Base-by-base conservation (phyloP, 23 tunicate genomes). In the Phallusia fumigata region DNA sequence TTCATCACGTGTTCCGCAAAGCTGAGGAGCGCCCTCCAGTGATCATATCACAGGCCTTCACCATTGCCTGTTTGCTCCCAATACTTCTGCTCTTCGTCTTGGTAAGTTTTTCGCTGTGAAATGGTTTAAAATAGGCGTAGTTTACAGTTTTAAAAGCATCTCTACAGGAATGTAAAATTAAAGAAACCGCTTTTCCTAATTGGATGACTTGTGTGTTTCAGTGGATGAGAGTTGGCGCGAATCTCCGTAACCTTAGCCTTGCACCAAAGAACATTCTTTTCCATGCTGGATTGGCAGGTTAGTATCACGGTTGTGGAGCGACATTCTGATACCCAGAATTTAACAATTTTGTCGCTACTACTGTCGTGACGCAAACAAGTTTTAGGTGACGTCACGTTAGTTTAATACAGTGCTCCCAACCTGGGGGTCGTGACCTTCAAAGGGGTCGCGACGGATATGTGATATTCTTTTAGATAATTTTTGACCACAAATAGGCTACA, bases 21-120 rank as follows among this genome's bases (percentile, higher is more conserved):
- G 85, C 98, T 53, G 98, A 95, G 58, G 78, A 83, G 50, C 89
- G 98, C 33, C 98, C 98, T 58, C 95, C 95, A 49, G 80, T 53
- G 76, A 32, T 95, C 34, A 85, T 95, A 34, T 89, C 95, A 5
- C 89, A 88, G 31, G 95, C 91, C 35, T 95, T 95, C 85, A 95
- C 98, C 15, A 69, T 80, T 65, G 95, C 95, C 40, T 95, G 98
- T 53, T 75, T 89, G 32, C 35, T 83, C 36, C 98, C 98, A 0
- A 31, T 95, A 0, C 69, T 82, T 32, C 65, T 84, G 26, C 86
- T 95, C 15, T 76, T 91, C 74, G 65, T 86, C 2, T 51, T 89
- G 50, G 96, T 91, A 91, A 86, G 90, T 80, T 45, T 21, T n/a
- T 31, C 28, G 11, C 0, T 21, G 34, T 78, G 69, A 24, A 58